Conservation (phyloP, 1,140 invertebrate genomes). For the Cyphomyrmex costatus region DNA sequence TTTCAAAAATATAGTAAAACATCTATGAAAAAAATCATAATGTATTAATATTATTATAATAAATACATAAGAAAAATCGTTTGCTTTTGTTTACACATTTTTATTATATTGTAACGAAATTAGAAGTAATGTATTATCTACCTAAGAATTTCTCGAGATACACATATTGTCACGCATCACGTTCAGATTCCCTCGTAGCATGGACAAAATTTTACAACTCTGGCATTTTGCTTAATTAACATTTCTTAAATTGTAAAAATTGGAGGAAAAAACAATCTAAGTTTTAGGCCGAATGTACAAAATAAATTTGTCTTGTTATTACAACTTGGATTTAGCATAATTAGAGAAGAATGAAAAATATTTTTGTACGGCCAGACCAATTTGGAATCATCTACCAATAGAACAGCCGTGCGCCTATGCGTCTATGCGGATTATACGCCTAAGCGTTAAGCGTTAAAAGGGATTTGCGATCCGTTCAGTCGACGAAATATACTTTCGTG, state of each 20-base stretch:
- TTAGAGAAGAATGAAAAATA: background rate
- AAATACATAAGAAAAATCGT: background rate
- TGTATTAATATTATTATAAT: background rate
- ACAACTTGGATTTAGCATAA: background rate
- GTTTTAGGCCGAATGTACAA: background rate
- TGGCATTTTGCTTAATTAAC: background rate
- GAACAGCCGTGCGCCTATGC: background rate
- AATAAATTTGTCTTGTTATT: background rate
- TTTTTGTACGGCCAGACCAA: background rate
- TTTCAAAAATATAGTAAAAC: background rate
- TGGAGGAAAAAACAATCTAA: background rate
- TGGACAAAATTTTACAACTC: background rate
- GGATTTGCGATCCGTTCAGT: conserved; percentile 48
- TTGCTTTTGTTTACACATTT: background rate
- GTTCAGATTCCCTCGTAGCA: background rate
- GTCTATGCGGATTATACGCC: conserved; percentile 44
- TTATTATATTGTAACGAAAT: background rate
- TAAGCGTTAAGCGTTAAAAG: conserved; percentile 62
- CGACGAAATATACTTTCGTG: conserved; percentile 65
- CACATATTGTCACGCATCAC: background rate
- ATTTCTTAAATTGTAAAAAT: background rate
- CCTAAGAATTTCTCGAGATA: background rate
- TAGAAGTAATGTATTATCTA: background rate
- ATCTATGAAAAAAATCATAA: background rate
- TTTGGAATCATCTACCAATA: background rate